These are phyloP conservation scores for Sylvilagus floridanus DNA, from an alignment of 2,797 vertebrate species.

Conservation along the genomic window DNA sequence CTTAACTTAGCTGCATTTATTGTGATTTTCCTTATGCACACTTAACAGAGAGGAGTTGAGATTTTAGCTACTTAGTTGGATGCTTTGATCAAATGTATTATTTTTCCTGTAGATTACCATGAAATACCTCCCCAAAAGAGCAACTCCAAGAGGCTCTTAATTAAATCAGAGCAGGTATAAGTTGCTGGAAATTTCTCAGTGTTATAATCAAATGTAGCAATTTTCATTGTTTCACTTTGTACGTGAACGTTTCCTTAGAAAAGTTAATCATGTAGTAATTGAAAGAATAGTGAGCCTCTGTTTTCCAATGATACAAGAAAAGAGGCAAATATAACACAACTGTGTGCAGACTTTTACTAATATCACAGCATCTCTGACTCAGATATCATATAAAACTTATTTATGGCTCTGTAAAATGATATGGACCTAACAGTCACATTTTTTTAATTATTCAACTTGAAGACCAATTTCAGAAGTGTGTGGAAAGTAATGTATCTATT, in stretches of 20 bases:
- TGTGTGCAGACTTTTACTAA: not conserved
- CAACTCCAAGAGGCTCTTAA: conserved; percentile 28
- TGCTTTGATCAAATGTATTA: not conserved
- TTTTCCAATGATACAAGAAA: not conserved
- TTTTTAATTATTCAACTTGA: not conserved
- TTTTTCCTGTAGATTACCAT: not conserved
- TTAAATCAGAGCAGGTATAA: conserved; percentile 57
- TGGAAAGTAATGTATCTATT: not conserved
- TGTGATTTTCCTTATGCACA: not conserved
- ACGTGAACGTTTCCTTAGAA: not conserved
- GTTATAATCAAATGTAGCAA: conserved; percentile 29
- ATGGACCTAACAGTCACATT: not conserved
- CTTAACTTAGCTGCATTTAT: conserved; percentile 31
- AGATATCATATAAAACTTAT: conserved; percentile 3
- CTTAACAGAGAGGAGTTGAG: not conserved
- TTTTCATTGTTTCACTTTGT: conserved; percentile 22
- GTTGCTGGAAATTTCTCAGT: conserved; percentile 48
- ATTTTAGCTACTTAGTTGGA: not conserved
- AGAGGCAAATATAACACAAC: conserved; percentile 5
- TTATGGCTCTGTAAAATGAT: not conserved
- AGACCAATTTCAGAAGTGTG: not conserved
- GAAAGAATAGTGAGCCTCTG: not conserved
- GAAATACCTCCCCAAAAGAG: conserved; percentile 18
- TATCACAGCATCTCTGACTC: not conserved
- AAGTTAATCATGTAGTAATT: conserved; percentile 37